Evolutionary conservation across 2,797 vertebrate genomes (phyloP).

Genomic region (Notolabrus celidotus): DNA sequence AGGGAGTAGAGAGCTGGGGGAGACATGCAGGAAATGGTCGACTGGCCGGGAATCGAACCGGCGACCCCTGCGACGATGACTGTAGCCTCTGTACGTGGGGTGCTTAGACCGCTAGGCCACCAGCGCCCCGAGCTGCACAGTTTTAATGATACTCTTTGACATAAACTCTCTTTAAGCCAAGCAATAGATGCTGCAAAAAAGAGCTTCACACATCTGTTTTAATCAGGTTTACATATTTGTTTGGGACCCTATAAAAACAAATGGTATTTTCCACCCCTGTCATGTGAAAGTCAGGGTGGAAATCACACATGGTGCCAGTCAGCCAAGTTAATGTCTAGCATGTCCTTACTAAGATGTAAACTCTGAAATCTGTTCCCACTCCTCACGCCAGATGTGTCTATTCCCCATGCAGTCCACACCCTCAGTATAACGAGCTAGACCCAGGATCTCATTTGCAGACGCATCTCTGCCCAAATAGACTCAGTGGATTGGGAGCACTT

Average conservation of each 20-base stretch:
- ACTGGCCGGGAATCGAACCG: too few species aligned
- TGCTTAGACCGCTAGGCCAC: too few species aligned
- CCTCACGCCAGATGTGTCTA: conserved; percentile 78
- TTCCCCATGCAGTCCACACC: conserved; percentile 75
- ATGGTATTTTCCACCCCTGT: conserved; percentile 60
- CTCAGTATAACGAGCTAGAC: conserved; percentile 76
- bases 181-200: conserved; percentile 16
- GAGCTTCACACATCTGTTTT: conserved; percentile 42
- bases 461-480: conserved; percentile 78
- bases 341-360: conserved; percentile 75
- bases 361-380: conserved; percentile 70
- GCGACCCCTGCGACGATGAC: too few species aligned
- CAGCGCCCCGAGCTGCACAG: background rate
- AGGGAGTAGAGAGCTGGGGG: too few species aligned
- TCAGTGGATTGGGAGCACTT: conserved; percentile 67
- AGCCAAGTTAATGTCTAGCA: conserved; percentile 69
- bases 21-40: too few species aligned
- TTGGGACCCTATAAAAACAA: conserved; percentile 49
- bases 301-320: conserved; percentile 54
- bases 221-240: conserved; percentile 47
- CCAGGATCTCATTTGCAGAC: conserved; percentile 78
- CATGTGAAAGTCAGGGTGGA: conserved; percentile 56
- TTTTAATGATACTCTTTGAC: conserved; percentile 10
- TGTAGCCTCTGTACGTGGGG: too few species aligned
- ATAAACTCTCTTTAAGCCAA: conserved; percentile 3